phyloP scores from a whole-genome alignment of 2,113 vertebrate species.

The Petaurus breviceps region DNA sequence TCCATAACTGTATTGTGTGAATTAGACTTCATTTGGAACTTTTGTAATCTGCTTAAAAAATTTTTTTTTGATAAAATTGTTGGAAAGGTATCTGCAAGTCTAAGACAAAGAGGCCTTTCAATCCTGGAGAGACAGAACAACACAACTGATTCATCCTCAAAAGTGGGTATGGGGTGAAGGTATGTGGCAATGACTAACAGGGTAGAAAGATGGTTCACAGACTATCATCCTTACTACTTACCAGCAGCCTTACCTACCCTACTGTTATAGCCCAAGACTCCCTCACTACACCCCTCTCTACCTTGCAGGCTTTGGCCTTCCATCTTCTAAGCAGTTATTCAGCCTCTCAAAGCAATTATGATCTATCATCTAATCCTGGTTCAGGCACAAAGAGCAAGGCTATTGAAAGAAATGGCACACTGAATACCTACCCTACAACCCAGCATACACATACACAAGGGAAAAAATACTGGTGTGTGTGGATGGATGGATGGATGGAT shows the following conservation, averaged over 20 bases:
- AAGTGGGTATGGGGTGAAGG: not conserved
- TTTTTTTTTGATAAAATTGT: conserved; percentile 55
- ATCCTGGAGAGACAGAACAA: not conserved
- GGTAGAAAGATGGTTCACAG: not conserved
- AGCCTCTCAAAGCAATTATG: not conserved
- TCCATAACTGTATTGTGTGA: not conserved
- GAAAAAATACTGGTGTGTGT: not conserved
- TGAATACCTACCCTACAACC: not conserved
- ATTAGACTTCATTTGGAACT: not conserved
- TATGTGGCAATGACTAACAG: not conserved
- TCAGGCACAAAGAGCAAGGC: not conserved
- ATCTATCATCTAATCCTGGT: not conserved
- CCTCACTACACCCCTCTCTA: not conserved
- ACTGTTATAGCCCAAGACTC: not conserved
- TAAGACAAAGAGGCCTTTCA: conserved; percentile 36
- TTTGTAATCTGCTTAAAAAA: conserved; percentile 35
- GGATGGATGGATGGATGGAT: no score
- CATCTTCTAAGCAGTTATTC: not conserved
- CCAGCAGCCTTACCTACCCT: not conserved
- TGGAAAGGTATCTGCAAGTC: not conserved
- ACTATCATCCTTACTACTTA: not conserved
- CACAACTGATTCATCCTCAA: not conserved
- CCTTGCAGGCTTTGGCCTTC: not conserved
- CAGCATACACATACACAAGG: not conserved
- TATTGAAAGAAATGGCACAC: not conserved